Conservation (phyloP, 2,113 vertebrate genomes). For the Paraplagusia blochii region DNA sequence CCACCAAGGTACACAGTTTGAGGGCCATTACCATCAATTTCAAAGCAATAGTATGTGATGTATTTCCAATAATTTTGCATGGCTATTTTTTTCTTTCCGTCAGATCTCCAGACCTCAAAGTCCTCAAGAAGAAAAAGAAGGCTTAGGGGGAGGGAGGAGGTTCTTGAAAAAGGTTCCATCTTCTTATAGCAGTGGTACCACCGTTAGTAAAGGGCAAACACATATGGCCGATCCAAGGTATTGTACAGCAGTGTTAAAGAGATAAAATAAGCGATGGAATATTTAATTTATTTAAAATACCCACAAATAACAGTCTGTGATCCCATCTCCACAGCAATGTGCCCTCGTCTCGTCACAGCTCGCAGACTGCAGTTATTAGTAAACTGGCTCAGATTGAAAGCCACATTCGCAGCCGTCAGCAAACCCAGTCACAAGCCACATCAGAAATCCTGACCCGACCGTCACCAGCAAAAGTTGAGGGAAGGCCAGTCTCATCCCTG, state of each 20-base stretch:
- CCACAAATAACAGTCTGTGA: neutral
- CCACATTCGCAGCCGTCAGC: conserved; percentile 58
- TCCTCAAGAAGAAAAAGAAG: conserved; percentile 34
- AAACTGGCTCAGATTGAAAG: conserved; percentile 76
- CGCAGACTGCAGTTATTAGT: conserved; percentile 60
- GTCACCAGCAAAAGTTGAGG: neutral
- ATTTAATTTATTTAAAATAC: neutral
- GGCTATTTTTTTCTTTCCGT: neutral
- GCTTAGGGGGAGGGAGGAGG: conserved; percentile 56
- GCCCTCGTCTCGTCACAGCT: conserved; percentile 28
- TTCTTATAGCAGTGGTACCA: conserved; percentile 33
- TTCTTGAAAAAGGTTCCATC: conserved; percentile 75
- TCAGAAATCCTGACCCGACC: neutral
- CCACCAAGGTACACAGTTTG: conserved; percentile 9
- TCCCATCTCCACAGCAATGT: conserved; percentile 18
- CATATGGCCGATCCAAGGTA: conserved; percentile 33
- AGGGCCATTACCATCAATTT: neutral
- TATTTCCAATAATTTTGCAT: neutral
- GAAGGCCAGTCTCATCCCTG: neutral
- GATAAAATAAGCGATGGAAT: neutral
- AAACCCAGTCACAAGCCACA: neutral
- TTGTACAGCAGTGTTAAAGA: neutral
- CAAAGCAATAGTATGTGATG: neutral
- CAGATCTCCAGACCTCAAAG: conserved; percentile 38
- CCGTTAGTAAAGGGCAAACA: conserved; percentile 19